Percentiles rank a stretch among this genome's conserved stretches.
Evolutionary conservation across 2,113 vertebrate genomes (phyloP).

Genomic region (Pelecanoides urinatrix): DNA sequence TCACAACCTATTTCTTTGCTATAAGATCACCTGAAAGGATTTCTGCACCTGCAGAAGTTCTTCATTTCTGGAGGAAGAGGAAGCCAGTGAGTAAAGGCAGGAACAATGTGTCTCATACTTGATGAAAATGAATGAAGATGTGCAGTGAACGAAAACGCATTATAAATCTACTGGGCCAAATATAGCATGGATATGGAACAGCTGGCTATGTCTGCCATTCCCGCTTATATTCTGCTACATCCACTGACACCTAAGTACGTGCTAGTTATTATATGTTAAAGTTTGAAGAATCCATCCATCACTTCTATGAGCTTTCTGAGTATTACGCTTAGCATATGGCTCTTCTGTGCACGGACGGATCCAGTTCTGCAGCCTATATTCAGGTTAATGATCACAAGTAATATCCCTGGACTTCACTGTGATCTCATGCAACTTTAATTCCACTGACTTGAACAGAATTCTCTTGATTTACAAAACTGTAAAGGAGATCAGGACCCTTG

Average conservation of each 20-base stretch:
- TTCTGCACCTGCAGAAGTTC: not conserved
- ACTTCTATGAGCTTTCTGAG: not conserved
- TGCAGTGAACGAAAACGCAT: rapidly evolving
- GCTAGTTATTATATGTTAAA: not conserved
- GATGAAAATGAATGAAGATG: not conserved
- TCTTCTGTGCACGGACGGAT: not conserved
- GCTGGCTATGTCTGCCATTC: not conserved
- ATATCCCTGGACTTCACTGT: not conserved
- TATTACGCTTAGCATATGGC: not conserved
- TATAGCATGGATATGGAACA: not conserved
- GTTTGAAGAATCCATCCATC: conserved; percentile 34
- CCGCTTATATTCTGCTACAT: not conserved
- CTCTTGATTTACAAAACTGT: not conserved
- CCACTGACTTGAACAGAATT: not conserved
- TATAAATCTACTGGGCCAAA: not conserved
- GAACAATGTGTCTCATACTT: not conserved
- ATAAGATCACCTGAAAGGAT: not conserved
- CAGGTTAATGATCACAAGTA: not conserved
- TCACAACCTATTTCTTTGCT: not conserved
- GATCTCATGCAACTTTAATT: not conserved
- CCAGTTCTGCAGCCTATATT: not conserved
- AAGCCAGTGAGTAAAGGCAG: not conserved
- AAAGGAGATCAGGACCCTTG: not conserved
- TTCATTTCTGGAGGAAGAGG: not conserved
- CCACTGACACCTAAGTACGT: not conserved